A percentile compares a stretch with the other conserved stretches of the same genome.
These are phyloP conservation scores for Latheticus oryzae DNA, from an alignment of 2,888 invertebrate genomes.

Conservation along the genomic window DNA sequence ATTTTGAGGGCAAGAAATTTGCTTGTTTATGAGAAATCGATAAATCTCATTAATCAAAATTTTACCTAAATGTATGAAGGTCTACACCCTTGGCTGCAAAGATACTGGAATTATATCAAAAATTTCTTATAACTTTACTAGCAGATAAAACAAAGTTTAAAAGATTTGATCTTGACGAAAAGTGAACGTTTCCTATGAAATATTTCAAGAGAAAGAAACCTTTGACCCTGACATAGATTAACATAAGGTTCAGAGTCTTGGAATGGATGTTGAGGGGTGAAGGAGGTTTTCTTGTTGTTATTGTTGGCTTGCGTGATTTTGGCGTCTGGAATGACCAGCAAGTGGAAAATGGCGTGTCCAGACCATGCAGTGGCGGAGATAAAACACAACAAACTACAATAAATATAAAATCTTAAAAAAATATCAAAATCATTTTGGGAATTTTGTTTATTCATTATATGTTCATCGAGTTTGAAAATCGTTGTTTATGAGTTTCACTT, in stretches of 20 bases:
- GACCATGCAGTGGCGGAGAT: slow-evolving; percentile 58
- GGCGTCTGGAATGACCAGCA: slow-evolving; percentile 58
- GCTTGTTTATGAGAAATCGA: slow-evolving; percentile 38
- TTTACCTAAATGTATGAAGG: slow-evolving; percentile 40
- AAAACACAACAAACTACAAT: slow-evolving; percentile 15
- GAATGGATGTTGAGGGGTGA: slow-evolving; percentile 43
- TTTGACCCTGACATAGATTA: slow-evolving; percentile 49
- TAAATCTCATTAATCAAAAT: slow-evolving; percentile 44
- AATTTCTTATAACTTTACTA: no score
- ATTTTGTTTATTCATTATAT: no score
- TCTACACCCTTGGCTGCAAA: slow-evolving; percentile 9
- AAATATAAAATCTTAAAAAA: neutral
- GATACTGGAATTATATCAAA: neutral
- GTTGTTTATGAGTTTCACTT: no score
- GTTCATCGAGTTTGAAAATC: no score
- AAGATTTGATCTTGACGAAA: slow-evolving; percentile 3
- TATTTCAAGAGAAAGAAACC: slow-evolving; percentile 33
- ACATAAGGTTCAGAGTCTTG: slow-evolving; percentile 36
- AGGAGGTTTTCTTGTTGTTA: slow-evolving; percentile 55
- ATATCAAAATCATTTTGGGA: no score
- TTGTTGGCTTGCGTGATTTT: slow-evolving; percentile 60
- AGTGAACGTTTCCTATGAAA: slow-evolving; percentile 1
- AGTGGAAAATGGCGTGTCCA: slow-evolving; percentile 64
- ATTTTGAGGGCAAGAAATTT: slow-evolving; percentile 12
- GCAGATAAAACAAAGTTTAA: no score